A percentile compares a stretch with the other conserved stretches of the same genome.
phyloP scores from a whole-genome alignment of 2,888 invertebrate species.

The Brassicogethes aeneus region DNA sequence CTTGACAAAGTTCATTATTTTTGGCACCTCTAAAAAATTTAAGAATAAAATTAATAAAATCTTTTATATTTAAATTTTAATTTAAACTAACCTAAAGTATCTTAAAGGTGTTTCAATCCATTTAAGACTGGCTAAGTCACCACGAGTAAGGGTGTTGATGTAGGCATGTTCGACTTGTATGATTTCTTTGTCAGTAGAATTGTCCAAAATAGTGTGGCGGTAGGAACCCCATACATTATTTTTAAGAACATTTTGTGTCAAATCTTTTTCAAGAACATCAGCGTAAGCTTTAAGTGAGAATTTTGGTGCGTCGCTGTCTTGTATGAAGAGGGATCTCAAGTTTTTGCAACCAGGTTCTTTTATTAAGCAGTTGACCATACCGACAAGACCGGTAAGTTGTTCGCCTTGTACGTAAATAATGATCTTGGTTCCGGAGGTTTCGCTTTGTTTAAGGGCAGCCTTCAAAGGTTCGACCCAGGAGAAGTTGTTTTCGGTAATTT shows the following conservation, averaged over 20 bases:
- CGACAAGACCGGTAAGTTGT: slow-evolving; percentile 68
- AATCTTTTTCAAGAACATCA: slow-evolving; percentile 61
- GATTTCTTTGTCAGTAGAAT: slow-evolving; percentile 32
- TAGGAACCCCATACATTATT: slow-evolving; percentile 80
- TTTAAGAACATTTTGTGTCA: slow-evolving; percentile 77
- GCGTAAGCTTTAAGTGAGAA: slow-evolving; percentile 54
- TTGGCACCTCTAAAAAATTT: slow-evolving; percentile 33
- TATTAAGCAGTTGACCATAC: slow-evolving; percentile 83
- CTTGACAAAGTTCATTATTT: slow-evolving; percentile 64
- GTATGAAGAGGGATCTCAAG: slow-evolving; percentile 64
- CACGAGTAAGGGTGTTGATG: slow-evolving; percentile 85
- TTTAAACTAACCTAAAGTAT: slow-evolving; percentile 46
- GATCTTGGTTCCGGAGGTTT: slow-evolving; percentile 51
- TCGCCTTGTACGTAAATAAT: slow-evolving; percentile 62
- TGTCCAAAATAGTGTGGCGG: slow-evolving; percentile 67
- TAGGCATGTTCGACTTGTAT: slow-evolving; percentile 84
- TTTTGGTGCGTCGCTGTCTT: slow-evolving; percentile 51
- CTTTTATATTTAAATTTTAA: slow-evolving; percentile 6
- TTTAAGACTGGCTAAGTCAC: slow-evolving; percentile 84
- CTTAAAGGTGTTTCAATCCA: slow-evolving; percentile 87
- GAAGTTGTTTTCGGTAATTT: slow-evolving; percentile 61
- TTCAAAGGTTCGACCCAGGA: slow-evolving; percentile 78
- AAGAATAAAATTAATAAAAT: no score
- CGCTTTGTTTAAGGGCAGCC: slow-evolving; percentile 57
- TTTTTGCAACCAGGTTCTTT: slow-evolving; percentile 77